Conservation (phyloP, 2,797 vertebrate species). For the Galago senegalensis region DNA sequence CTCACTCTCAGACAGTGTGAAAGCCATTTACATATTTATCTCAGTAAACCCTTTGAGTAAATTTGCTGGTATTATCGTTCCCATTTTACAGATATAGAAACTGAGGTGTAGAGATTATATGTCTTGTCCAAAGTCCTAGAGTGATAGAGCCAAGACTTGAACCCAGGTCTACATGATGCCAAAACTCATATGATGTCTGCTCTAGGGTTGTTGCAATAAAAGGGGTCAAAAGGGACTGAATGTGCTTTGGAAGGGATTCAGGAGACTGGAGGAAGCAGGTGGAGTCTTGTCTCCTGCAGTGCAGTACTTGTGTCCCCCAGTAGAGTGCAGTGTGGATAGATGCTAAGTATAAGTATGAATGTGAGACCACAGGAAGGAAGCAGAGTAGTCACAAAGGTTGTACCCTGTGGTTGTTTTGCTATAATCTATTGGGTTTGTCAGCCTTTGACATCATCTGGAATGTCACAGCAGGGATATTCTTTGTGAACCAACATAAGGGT, state of each 20-base stretch:
- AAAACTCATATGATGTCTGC: not conserved
- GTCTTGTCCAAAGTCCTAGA: not conserved
- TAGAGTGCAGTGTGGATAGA: not conserved
- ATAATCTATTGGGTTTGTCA: not conserved
- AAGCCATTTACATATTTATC: not conserved
- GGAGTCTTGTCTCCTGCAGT: fast-evolving
- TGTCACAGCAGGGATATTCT: constrained; percentile 7
- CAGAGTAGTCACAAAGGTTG: not conserved
- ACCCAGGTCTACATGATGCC: not conserved
- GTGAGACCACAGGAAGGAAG: constrained; percentile 30
- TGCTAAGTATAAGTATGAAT: not conserved
- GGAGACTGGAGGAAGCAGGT: not conserved
- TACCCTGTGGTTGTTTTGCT: constrained; percentile 36
- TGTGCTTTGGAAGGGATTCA: not conserved
- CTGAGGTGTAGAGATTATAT: not conserved
- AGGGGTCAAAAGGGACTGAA: not conserved
- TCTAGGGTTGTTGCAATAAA: not conserved
- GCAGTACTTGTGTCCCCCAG: not conserved
- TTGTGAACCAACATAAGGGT: constrained; percentile 43
- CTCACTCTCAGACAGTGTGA: not conserved
- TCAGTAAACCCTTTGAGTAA: not conserved
- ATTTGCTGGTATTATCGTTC: not conserved
- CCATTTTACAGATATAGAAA: not conserved
- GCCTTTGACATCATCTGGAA: constrained; percentile 21
- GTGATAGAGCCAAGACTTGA: not conserved